Evolutionary conservation across 2,797 vertebrate genomes (phyloP).

Genomic region (Notolabrus celidotus): DNA sequence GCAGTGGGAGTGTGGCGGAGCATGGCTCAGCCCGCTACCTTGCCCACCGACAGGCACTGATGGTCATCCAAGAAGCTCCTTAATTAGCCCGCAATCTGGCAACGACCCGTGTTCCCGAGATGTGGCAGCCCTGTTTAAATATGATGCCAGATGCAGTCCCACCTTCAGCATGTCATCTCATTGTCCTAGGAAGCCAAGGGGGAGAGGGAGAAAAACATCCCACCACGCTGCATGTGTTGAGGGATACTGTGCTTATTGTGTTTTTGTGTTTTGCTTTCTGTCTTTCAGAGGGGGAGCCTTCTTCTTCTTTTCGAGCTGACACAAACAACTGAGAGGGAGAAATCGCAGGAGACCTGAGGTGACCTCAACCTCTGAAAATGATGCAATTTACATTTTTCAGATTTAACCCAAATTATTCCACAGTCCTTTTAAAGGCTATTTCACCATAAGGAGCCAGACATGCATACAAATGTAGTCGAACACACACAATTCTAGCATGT

Average conservation of each 20-base stretch:
- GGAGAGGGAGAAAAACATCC: constrained; percentile 72
- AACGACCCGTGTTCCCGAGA: constrained; percentile 85
- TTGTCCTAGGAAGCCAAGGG: constrained; percentile 83
- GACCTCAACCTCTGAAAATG: constrained; percentile 70
- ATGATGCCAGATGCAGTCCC: constrained; percentile 88
- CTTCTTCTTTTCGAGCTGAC: constrained; percentile 30
- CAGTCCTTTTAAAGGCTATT: neutral
- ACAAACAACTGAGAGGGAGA: constrained; percentile 60
- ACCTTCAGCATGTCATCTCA: constrained; percentile 88
- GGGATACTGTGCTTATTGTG: constrained; percentile 72
- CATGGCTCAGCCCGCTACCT: constrained; percentile 84
- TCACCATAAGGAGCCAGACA: neutral
- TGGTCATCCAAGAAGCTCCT: constrained; percentile 90
- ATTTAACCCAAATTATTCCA: constrained; percentile 27
- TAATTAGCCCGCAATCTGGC: constrained; percentile 91
- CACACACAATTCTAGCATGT: neutral
- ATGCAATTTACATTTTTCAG: constrained; percentile 37
- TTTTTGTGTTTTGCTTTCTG: constrained; percentile 69
- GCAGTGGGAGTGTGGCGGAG: constrained; percentile 81
- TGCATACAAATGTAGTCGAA: neutral
- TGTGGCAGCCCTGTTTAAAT: constrained; percentile 87
- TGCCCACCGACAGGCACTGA: constrained; percentile 87
- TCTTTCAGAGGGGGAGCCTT: constrained; percentile 46
- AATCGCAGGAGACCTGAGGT: constrained; percentile 58
- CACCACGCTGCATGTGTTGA: constrained; percentile 74